Conservation (phyloP, 2,888 invertebrate genomes). For the Piscicola geometra region DNA sequence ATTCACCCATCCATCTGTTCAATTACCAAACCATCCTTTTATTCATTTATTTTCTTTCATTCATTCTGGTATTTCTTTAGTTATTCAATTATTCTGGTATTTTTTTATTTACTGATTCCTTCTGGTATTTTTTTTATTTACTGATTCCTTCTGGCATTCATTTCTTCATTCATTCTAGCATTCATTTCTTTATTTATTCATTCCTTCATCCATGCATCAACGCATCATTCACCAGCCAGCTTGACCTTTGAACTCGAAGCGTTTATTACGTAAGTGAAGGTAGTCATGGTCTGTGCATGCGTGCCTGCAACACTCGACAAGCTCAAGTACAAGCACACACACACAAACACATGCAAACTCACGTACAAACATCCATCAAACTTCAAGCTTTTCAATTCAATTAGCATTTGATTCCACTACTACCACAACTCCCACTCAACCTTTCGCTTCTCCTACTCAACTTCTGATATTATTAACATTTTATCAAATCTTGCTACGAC, state of each 20-base stretch:
- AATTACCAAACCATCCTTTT: no score
- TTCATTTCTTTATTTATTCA: background rate
- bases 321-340: background rate
- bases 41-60: no score
- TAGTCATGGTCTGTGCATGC: no score
- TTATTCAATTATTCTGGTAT: no score
- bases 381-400: background rate
- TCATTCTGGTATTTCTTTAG: no score
- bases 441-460: background rate
- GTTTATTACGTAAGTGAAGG: no score
- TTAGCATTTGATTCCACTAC: background rate
- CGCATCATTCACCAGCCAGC: background rate
- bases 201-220: conserved; percentile 10
- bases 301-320: conserved; percentile 13
- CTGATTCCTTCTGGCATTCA: no score
- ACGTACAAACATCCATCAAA: background rate
- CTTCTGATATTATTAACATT: background rate
- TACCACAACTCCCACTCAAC: background rate
- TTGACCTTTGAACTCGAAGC: no score
- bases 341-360: conserved; percentile 10
- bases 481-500: background rate
- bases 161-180: background rate
- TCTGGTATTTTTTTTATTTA: no score
- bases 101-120: no score
- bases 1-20: no score